Evolutionary conservation across 2,113 vertebrate genomes (phyloP), one percentile per base, ranked within the genome.

Genomic region (Calypte anna): DNA sequence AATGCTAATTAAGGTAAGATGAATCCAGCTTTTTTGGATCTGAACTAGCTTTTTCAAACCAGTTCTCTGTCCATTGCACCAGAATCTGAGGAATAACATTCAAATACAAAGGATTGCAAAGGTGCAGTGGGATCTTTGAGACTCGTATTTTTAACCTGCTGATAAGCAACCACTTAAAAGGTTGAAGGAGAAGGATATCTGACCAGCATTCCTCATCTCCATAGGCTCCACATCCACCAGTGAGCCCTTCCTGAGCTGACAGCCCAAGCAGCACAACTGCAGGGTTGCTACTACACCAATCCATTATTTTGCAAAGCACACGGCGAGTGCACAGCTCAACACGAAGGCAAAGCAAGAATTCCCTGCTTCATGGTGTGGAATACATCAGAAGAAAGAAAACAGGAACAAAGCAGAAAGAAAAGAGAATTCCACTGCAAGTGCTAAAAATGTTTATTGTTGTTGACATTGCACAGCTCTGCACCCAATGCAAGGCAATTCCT

Each of bases 361-460:
- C 78, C 93, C 75, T 43, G 70, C 78, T 82, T 84, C 7, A 18
- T 74, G 91, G 51, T 67, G 78, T 70, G 90, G 84, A 85, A 91
- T 70, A 92, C 55, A 70, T 80, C 89, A 90, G 89, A 94, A 94
- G 48, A 79, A 66, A 53, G 48, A 48, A 80, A 75, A 58, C n/a
- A 38, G 8, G 62, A 82, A 83, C 59, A 43, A 24, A 75, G 58
- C n/a, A 38, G 9, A 66, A 82, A 83, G 63, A 43, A 24, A 80
- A 94, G 72, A 92, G 78, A 70, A 95, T 89, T 82, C 59, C 68
- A 55, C 78, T 88, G 5, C 59, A 92, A 97, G 72, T 64, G 77
- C 63, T 40, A 93, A 74, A 94, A 94, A 63, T 88, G 25, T 85
- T 92, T 90, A n/a, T 84, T 85, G 74, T 28, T 91, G 87, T 28